Percentiles rank a stretch among this genome's conserved stretches.
These are phyloP conservation scores for Hydractinia symbiolongicarpus DNA, from an alignment of 30 jellyfish, hydroid and myxozoan species.

Conservation along the genomic window DNA sequence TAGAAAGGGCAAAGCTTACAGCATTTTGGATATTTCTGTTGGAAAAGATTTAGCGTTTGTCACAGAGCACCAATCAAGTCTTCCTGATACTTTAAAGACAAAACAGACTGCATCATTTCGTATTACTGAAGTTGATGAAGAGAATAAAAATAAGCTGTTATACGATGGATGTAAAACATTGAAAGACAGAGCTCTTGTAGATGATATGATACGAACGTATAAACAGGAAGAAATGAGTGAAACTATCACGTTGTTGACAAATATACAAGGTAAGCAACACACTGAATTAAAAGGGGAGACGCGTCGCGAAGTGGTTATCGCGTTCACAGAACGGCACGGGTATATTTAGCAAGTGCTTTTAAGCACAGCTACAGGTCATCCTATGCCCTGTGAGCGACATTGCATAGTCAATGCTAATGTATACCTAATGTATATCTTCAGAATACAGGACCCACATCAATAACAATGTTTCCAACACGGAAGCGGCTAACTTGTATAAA, in stretches of 20 bases:
- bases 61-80: conserved; percentile 55
- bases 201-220: conserved; percentile 38
- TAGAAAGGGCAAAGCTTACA: conserved; percentile 32
- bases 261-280: conserved; percentile 43
- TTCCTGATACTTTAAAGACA: conserved; percentile 54
- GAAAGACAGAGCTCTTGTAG: conserved; percentile 37
- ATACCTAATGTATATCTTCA: neutral
- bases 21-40: conserved; percentile 57
- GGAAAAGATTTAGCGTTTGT: conserved; percentile 55
- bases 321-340: too few species aligned
- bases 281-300: neutral
- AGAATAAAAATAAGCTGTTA: conserved; percentile 40
- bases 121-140: conserved; percentile 68
- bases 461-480: too few species aligned
- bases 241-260: conserved; percentile 27
- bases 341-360: too few species aligned
- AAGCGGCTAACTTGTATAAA: too few species aligned
- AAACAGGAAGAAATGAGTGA: conserved; percentile 41
- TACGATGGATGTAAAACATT: conserved; percentile 62
- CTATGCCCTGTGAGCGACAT: neutral
- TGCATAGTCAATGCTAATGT: neutral
- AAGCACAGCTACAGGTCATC: neutral
- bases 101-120: conserved; percentile 41
- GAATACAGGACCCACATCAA: neutral
- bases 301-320: too few species aligned